Conservation (phyloP, 2,113 vertebrate genomes). For the Neolamprologus toae region DNA sequence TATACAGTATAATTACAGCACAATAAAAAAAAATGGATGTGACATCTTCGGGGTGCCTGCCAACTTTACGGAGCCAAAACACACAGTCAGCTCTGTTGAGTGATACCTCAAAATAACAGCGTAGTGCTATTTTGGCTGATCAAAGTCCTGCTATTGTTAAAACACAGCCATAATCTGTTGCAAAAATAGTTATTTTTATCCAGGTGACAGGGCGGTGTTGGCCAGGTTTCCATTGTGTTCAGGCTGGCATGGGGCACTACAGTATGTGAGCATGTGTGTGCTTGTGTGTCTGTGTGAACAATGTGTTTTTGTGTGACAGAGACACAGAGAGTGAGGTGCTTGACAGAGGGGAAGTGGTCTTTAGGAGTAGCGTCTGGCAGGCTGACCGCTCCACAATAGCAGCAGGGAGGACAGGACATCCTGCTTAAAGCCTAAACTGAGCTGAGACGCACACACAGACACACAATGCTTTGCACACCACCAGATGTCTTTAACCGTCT, state of each 20-base stretch:
- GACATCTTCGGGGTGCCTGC: not conserved
- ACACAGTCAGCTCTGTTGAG: not conserved
- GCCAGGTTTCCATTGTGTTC: conserved; percentile 52
- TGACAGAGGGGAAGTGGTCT: conserved; percentile 63
- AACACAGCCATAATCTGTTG: conserved; percentile 11
- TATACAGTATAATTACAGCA: not conserved
- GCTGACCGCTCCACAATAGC: conserved; percentile 59
- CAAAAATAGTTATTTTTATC: conserved; percentile 56
- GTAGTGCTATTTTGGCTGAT: conserved; percentile 26
- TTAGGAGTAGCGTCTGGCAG: conserved; percentile 55
- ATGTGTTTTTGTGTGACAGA: not conserved
- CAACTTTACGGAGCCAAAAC: not conserved
- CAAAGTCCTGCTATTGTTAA: conserved; percentile 54
- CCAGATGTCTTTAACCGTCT: not conserved
- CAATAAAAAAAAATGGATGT: not conserved
- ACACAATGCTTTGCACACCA: not conserved
- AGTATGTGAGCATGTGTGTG: not conserved
- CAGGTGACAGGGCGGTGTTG: conserved; percentile 42
- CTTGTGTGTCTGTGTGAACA: not conserved
- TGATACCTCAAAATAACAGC: not conserved
- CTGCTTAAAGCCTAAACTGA: conserved; percentile 46
- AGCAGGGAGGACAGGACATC: conserved; percentile 68
- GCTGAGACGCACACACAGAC: not conserved
- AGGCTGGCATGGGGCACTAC: conserved; percentile 28
- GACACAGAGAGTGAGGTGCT: conserved; percentile 12